Evolutionary conservation across 2,888 invertebrate species (phyloP).

Genomic region (Oscheius sp.): DNA sequence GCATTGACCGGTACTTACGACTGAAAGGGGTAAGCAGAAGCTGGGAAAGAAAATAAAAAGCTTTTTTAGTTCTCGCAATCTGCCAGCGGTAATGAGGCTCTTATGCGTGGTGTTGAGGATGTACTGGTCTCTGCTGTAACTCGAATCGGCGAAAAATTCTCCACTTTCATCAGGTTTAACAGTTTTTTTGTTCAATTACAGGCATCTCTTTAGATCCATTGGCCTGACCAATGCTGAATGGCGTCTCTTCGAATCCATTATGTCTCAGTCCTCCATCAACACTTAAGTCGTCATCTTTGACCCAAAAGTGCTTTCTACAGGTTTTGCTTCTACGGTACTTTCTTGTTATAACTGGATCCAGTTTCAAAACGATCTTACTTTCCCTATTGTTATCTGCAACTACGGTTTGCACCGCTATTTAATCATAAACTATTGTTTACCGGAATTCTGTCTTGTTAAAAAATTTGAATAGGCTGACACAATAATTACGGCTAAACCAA

Average conservation of each 20-base stretch:
- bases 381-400: too few species aligned
- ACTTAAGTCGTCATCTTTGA: neutral
- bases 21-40: conserved; percentile 47
- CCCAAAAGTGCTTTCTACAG: too few species aligned
- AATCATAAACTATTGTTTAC: too few species aligned
- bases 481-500: too few species aligned
- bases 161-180: neutral
- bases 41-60: neutral
- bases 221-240: neutral
- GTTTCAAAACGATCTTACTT: too few species aligned
- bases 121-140: conserved; percentile 6
- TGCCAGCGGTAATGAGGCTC: neutral
- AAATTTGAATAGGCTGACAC: too few species aligned
- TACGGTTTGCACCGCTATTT: too few species aligned
- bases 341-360: too few species aligned
- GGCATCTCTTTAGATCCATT: neutral
- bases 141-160: conserved; percentile 27
- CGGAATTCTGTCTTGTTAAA: too few species aligned
- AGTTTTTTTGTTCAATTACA: neutral
- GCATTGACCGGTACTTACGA: conserved; percentile 52
- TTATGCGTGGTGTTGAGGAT: conserved; percentile 3
- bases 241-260: neutral
- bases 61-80: neutral
- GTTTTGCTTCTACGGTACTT: too few species aligned
- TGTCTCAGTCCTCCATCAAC: conserved; percentile 10